A percentile compares a stretch with the other conserved stretches of the same genome.
Evolutionary conservation across 2,888 invertebrate species (phyloP).

Genomic region (Trichogramma dendrolimi): DNA sequence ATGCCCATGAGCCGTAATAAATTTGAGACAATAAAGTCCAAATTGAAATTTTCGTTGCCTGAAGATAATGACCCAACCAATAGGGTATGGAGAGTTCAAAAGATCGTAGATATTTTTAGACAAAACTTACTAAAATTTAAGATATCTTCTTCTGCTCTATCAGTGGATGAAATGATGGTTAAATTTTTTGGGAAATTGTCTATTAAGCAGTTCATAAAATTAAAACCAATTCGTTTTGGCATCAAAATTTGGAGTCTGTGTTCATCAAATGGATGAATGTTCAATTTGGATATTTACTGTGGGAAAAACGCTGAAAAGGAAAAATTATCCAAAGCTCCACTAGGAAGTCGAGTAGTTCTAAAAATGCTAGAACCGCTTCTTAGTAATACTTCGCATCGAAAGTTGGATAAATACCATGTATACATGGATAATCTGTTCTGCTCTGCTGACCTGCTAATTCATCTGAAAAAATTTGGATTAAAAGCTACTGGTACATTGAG

Average conservation of each 20-base stretch:
- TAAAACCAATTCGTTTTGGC: background rate
- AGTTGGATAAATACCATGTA: background rate
- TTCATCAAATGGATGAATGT: no score
- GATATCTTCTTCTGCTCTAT: constrained; percentile 9
- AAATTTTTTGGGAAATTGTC: constrained; percentile 8
- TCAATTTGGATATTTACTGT: background rate
- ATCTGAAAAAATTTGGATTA: constrained; percentile 1
- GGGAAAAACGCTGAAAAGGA: constrained; percentile 1
- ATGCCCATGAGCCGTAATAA: constrained; percentile 12
- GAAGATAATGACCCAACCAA: constrained; percentile 8
- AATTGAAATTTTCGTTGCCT: constrained; percentile 7
- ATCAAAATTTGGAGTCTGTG: background rate
- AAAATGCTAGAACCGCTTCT: background rate
- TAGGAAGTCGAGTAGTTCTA: no score
- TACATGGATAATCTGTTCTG: background rate
- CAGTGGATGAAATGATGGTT: constrained; percentile 12
- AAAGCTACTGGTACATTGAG: constrained; percentile 2
- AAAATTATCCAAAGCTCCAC: background rate
- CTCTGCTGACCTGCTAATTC: background rate
- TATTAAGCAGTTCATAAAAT: constrained; percentile 7
- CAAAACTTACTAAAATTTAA: constrained; percentile 18
- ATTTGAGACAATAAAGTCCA: constrained; percentile 18
- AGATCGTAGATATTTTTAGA: constrained; percentile 3
- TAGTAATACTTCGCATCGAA: background rate
- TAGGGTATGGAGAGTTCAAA: constrained; percentile 9